Percentiles rank a stretch among this genome's conserved stretches.
These are phyloP conservation scores for Streblospio benedicti DNA, from an alignment of 1,140 invertebrate genomes.

Conservation along the genomic window DNA sequence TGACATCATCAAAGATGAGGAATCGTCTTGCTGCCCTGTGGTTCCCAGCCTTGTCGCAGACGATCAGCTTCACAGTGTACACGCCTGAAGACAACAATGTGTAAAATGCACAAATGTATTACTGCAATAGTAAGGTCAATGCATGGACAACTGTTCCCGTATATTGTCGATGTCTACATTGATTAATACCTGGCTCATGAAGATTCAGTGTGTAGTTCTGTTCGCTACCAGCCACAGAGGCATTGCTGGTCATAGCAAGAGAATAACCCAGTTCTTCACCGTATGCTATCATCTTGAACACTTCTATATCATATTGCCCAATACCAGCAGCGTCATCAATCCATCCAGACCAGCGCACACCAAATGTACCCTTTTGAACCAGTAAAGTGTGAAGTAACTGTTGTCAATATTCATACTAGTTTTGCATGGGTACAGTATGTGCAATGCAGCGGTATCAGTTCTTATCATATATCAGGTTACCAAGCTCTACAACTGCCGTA, in stretches of 20 bases:
- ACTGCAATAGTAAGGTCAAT: background rate
- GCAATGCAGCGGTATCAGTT: no score
- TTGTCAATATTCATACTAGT: no score
- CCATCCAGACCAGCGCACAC: background rate
- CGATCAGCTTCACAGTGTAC: no score
- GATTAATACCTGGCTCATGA: no score
- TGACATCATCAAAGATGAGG: background rate
- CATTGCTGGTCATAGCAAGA: no score
- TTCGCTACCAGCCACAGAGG: no score
- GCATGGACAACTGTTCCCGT: background rate
- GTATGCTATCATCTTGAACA: background rate
- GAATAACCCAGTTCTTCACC: background rate
- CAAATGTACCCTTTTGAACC: background rate
- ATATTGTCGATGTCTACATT: background rate
- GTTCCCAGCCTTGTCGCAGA: background rate
- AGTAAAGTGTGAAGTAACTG: background rate
- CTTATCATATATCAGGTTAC: no score
- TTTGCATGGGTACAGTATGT: no score
- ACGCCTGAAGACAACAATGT: background rate
- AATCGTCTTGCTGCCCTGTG: background rate
- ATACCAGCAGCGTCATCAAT: background rate
- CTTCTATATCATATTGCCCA: background rate
- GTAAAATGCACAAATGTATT: background rate
- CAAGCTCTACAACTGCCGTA: no score
- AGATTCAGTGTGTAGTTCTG: no score